Conservation (phyloP, 1,140 invertebrate genomes). For the Eriosoma lanigerum region DNA sequence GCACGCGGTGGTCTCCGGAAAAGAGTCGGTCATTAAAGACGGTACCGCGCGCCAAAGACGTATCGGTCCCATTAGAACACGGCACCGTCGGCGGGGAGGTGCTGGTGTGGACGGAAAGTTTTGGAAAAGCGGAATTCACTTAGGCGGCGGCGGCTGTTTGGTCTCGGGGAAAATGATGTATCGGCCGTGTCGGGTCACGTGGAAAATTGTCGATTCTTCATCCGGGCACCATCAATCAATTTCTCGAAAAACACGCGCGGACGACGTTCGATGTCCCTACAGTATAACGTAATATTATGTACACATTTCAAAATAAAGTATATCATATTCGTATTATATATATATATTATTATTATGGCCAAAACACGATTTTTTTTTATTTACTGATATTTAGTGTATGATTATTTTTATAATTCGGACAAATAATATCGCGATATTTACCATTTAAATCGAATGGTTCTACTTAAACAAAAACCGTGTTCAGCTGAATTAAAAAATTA, state of each 20-base stretch:
- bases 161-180: conserved; percentile 42
- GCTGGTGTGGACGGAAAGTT: neutral
- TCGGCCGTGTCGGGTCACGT: conserved; percentile 46
- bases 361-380: too few relatives aligned
- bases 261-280: too few relatives aligned
- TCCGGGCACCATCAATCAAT: conserved; percentile 44
- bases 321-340: too few relatives aligned
- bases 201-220: conserved; percentile 51
- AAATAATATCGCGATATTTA: too few relatives aligned
- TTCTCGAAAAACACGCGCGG: neutral
- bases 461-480: too few relatives aligned
- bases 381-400: too few relatives aligned
- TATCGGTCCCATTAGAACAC: conserved; percentile 49
- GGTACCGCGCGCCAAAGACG: conserved; percentile 24
- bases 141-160: conserved; percentile 19
- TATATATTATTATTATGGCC: too few relatives aligned
- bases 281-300: too few relatives aligned
- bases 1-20: conserved; percentile 29
- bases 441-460: too few relatives aligned
- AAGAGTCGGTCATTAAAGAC: conserved; percentile 50
- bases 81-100: neutral
- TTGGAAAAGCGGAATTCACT: conserved; percentile 42
- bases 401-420: too few relatives aligned
- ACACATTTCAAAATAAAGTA: too few relatives aligned
- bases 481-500: too few relatives aligned